Evolutionary conservation across 1,140 invertebrate genomes (phyloP).

Genomic region (Branchinecta lindahli): DNA sequence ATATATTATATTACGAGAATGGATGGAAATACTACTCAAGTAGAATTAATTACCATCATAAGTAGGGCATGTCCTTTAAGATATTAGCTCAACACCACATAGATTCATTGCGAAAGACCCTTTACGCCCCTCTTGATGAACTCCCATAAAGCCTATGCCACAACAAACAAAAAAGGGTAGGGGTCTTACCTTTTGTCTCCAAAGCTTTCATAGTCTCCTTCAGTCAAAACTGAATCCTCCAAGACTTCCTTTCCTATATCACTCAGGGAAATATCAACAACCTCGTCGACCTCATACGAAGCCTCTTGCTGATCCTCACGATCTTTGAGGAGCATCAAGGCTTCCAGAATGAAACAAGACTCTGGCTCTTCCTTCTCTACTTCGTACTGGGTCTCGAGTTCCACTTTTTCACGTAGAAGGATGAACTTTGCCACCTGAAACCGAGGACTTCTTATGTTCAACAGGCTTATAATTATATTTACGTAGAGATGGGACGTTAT

Average conservation of each 20-base stretch:
- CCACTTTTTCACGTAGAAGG: slow-evolving; percentile 16
- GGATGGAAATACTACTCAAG: too few species aligned
- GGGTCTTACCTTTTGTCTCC: too few species aligned
- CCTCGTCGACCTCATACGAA: not conserved
- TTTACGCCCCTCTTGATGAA: too few species aligned
- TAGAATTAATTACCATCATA: too few species aligned
- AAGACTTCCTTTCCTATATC: slow-evolving; percentile 11
- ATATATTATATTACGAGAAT: too few species aligned
- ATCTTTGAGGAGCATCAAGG: slow-evolving; percentile 43
- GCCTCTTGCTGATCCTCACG: slow-evolving; percentile 27
- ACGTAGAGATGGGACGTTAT: too few species aligned
- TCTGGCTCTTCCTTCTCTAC: slow-evolving; percentile 20
- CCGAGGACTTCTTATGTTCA: not conserved
- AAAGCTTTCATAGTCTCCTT: not conserved
- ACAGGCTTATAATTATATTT: slow-evolving; percentile 16
- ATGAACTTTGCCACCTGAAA: slow-evolving; percentile 15
- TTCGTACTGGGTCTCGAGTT: slow-evolving; percentile 19
- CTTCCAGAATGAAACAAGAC: slow-evolving; percentile 21
- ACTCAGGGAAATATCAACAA: not conserved
- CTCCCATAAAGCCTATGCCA: too few species aligned
- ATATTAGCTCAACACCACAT: too few species aligned
- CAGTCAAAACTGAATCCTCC: slow-evolving; percentile 10
- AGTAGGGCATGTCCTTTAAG: too few species aligned
- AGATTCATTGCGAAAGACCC: too few species aligned
- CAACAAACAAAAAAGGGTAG: too few species aligned